Percentiles rank a stretch among this genome's conserved stretches.
Evolutionary conservation across 1,140 invertebrate genomes (phyloP).

Genomic region (Grapholita molesta): DNA sequence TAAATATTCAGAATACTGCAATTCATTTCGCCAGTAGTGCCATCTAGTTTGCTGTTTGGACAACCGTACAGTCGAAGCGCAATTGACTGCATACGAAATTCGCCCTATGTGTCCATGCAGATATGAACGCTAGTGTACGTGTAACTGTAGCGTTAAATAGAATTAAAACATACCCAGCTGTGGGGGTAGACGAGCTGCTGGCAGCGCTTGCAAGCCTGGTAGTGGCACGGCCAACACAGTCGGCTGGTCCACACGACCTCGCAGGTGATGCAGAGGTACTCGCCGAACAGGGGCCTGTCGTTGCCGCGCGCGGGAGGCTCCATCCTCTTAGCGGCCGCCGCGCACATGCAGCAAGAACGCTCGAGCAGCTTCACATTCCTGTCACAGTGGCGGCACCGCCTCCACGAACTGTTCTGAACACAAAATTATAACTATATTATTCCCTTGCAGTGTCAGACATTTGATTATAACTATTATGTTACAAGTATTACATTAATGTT

Average conservation of each 20-base stretch:
- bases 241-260: background rate
- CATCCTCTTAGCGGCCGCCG: background rate
- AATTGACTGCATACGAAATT: too few relatives aligned
- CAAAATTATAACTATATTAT: background rate
- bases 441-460: too few relatives aligned
- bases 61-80: too few relatives aligned
- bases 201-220: conserved; percentile 5
- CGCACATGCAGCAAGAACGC: background rate
- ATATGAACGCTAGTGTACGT: background rate
- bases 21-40: too few relatives aligned
- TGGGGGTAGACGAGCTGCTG: background rate
- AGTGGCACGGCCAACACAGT: conserved; percentile 8
- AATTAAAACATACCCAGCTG: background rate
- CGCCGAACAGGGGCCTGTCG: conserved; percentile 1
- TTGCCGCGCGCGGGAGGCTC: background rate
- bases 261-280: conserved; percentile 8
- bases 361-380: background rate
- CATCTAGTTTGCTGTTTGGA: too few relatives aligned
- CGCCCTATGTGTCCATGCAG: background rate
- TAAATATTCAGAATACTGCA: too few relatives aligned
- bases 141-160: background rate
- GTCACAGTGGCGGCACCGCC: background rate
- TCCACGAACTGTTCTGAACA: background rate
- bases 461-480: too few relatives aligned
- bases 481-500: too few relatives aligned